phyloP scores from a whole-genome alignment of 35 echinoderm and acorn worm genomes.

The Ptychodera flava region DNA sequence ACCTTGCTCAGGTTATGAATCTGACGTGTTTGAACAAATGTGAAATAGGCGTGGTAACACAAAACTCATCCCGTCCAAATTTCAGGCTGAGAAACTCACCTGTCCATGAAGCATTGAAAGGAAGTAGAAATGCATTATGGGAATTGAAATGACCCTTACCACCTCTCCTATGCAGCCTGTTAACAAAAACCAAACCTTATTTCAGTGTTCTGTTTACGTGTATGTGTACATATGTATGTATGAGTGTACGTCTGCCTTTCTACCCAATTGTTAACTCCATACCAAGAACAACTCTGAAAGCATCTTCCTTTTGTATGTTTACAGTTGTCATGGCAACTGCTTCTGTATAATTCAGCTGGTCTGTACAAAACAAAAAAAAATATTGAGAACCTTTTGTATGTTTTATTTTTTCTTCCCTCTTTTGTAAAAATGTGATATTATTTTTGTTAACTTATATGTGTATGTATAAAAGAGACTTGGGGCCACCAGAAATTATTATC shows the following conservation, averaged over 20 bases:
- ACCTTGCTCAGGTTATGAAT: too few relatives aligned
- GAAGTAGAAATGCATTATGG: too few relatives aligned
- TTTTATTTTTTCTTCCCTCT: not conserved
- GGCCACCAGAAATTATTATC: not conserved
- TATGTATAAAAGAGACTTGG: not conserved
- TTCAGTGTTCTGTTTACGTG: not conserved
- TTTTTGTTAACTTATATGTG: conserved; percentile 2
- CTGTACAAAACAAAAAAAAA: too few relatives aligned
- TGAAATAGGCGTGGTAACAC: too few relatives aligned
- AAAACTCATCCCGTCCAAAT: too few relatives aligned
- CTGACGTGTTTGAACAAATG: too few relatives aligned
- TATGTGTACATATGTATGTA: not conserved
- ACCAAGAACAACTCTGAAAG: not conserved
- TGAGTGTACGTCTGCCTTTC: not conserved
- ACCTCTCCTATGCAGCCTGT: too few relatives aligned
- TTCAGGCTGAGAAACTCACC: too few relatives aligned
- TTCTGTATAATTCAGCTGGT: conserved; percentile 1
- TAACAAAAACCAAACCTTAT: too few relatives aligned
- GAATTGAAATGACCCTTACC: too few relatives aligned
- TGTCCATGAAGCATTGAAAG: too few relatives aligned
- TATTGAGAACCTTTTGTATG: not conserved
- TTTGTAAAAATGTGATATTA: not conserved
- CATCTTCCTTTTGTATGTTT: not conserved
- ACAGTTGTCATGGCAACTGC: not conserved
- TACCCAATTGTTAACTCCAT: not conserved